These are phyloP conservation scores for Gymnocheta viridis DNA, from an alignment of 2,888 invertebrate species.

Conservation along the genomic window DNA sequence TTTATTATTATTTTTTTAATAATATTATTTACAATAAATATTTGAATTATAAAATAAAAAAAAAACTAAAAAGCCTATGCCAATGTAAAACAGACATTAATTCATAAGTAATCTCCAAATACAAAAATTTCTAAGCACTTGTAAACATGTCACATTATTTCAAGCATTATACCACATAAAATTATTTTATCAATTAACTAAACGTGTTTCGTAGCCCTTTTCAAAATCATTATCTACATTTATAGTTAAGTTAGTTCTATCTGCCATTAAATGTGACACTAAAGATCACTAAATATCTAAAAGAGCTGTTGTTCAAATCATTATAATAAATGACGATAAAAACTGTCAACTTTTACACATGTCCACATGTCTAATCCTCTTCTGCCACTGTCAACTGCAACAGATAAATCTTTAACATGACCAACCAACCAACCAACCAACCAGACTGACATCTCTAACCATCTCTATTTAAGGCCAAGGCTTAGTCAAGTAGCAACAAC, in stretches of 20 bases:
- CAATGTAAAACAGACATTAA: neutral
- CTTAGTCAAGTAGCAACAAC: conserved; percentile 27
- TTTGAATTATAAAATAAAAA: neutral
- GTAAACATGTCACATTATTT: neutral
- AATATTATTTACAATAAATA: too few species aligned
- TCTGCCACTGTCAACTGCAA: conserved; percentile 18
- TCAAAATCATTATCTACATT: conserved; percentile 1
- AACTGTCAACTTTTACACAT: conserved; percentile 22
- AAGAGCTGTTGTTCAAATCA: neutral
- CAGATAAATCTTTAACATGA: conserved; percentile 35
- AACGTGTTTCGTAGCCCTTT: neutral
- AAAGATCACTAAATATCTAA: conserved; percentile 2
- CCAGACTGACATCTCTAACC: neutral
- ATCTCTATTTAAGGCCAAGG: conserved; percentile 58
- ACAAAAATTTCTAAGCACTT: too few species aligned
- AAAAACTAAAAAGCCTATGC: neutral
- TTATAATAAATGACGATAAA: conserved; percentile 24
- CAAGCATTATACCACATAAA: neutral
- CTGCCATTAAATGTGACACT: neutral
- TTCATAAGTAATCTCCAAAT: too few species aligned
- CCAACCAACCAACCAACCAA: neutral
- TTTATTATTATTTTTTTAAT: too few species aligned
- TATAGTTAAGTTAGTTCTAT: neutral
- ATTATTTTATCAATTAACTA: neutral
- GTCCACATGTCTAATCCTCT: conserved; percentile 5